phyloP scores from a whole-genome alignment of 2,113 vertebrate genomes.

The Sus scrofa region DNA sequence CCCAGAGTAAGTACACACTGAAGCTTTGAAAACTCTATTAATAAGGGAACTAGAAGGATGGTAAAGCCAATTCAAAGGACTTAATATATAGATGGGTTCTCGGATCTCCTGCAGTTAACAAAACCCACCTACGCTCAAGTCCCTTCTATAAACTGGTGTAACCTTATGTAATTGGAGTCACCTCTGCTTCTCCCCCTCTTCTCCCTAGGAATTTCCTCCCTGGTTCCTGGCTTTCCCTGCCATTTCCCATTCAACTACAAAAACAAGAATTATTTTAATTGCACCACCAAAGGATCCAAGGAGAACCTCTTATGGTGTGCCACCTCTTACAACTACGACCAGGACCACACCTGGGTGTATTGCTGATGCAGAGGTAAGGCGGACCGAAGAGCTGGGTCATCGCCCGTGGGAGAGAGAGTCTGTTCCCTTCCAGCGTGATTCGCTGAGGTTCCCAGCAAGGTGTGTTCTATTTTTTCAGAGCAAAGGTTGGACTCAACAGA shows the following conservation, averaged over 20 bases:
- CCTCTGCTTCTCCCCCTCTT: neutral
- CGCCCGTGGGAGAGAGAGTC: fast-evolving
- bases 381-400: fast-evolving
- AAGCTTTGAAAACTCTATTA: neutral
- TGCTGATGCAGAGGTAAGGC: conserved; percentile 21
- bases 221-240: conserved; percentile 42
- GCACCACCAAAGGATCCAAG: conserved; percentile 39
- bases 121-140: neutral
- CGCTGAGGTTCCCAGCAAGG: neutral
- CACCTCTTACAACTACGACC: conserved; percentile 60
- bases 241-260: conserved; percentile 66
- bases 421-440: neutral
- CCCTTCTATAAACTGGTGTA: neutral
- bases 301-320: conserved; percentile 39
- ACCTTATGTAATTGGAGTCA: neutral
- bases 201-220: conserved; percentile 24
- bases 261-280: conserved; percentile 74
- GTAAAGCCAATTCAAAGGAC: neutral
- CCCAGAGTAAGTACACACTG: neutral
- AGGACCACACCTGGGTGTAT: conserved; percentile 63
- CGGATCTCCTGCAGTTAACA: too few species aligned
- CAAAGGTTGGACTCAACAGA: too few species aligned
- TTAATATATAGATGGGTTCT: neutral
- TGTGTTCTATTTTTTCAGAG: neutral
- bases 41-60: neutral